Evolutionary conservation across 2,888 invertebrate genomes (phyloP).

Genomic region (Callimorpha dominula): DNA sequence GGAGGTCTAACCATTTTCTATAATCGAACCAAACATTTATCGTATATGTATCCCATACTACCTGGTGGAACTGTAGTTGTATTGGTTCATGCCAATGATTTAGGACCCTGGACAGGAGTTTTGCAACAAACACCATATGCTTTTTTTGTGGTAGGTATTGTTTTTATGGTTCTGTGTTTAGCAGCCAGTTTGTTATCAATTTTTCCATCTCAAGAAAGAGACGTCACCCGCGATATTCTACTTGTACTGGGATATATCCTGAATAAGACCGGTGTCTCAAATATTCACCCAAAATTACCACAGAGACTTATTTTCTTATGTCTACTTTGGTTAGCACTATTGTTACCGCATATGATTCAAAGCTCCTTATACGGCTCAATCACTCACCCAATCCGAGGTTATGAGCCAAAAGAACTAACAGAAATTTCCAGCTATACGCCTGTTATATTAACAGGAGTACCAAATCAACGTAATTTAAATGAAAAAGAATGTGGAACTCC

Average conservation of each 20-base stretch:
- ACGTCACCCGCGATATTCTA: slow-evolving; percentile 47
- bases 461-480: no score
- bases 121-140: slow-evolving; percentile 17
- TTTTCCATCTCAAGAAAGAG: slow-evolving; percentile 43
- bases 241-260: slow-evolving; percentile 58
- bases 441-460: slow-evolving; percentile 16
- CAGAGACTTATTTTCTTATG: slow-evolving; percentile 45
- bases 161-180: slow-evolving; percentile 48
- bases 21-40: slow-evolving; percentile 18
- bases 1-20: neutral
- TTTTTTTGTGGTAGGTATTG: slow-evolving; percentile 20
- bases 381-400: slow-evolving; percentile 51
- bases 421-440: slow-evolving; percentile 40
- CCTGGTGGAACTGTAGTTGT: slow-evolving; percentile 36
- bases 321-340: slow-evolving; percentile 52
- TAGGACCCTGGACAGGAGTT: slow-evolving; percentile 45
- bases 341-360: slow-evolving; percentile 56
- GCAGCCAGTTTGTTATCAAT: slow-evolving; percentile 40
- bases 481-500: neutral
- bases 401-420: slow-evolving; percentile 38
- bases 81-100: slow-evolving; percentile 33
- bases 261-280: slow-evolving; percentile 42
- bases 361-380: slow-evolving; percentile 52
- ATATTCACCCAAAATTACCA: slow-evolving; percentile 39
- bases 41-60: slow-evolving; percentile 45